Base-by-base conservation (phyloP, 2,797 vertebrate species). In the Micrastur ruficollis region DNA sequence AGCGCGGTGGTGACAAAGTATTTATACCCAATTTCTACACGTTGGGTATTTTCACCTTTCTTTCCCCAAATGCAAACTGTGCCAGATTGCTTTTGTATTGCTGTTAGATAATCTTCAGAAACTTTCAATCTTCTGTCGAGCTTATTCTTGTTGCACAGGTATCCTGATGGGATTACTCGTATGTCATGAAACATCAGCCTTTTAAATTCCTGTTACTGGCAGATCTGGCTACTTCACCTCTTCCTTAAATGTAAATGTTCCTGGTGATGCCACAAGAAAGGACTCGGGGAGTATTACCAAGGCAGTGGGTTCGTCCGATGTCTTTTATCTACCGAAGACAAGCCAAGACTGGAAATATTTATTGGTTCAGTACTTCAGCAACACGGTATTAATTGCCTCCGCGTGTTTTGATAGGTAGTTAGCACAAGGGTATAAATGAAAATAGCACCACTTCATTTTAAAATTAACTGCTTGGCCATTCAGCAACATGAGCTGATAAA, bases 401-500 rank as follows among this genome's bases (percentile, higher is more conserved):
- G 94, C 73, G 92, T 95, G 97, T 97, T 98, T 96, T 97, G 97
- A 98, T 98, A 97, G 98, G 97, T 97, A 98, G 97, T 98, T 98
- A 98, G 97, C 83, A 73, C 91, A 72, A 65, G 95, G 93, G 97
- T 97, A 98, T 98, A 98, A 98, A 98, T 98, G 97, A 98, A 98
- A 98, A 98, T 96, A 98, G 97, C 97, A 96, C 94, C 97, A 96
- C 97, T 98, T 98, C 98, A 96, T 98, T 98, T 98, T 95, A 96
- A 97, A 98, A 98, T 98, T 98, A 98, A 98, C 98, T 97, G 87
- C 98, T 96, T 97, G 97, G 97, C 97, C 94, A 95, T 97, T 98
- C 97, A 96, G 96, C 96, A 97, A 90, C 86, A 94, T 89, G 94
- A 97, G 95, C 95, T 98, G 98, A 98, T 98, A 98, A 97, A 98